Base-by-base conservation (phyloP, 2,113 vertebrate genomes). In the Aldabrachelys gigantea region DNA sequence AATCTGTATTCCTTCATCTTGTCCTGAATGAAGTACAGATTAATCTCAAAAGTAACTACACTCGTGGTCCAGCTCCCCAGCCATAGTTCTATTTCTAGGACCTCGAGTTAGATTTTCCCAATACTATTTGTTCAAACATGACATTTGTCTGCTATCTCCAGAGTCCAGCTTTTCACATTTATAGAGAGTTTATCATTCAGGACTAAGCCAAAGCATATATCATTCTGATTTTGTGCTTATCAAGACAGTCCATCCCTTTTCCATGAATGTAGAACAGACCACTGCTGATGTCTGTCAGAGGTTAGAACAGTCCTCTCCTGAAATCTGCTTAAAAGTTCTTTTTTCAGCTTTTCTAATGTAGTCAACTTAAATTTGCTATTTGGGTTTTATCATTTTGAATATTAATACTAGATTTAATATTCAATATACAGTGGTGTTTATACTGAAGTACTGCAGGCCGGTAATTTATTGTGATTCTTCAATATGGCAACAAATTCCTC, bases 141-240 rank as follows among this genome's bases (percentile, higher is more conserved):
- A 94, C 95, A 97, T 97, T 96, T 96, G 80, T 78, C 82, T 95
- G 89, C 93, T 98, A 97, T 97, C 97, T 97, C 89, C 85, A 89
- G 94, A 92, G 52, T 84, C 91, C 97, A 97, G 96, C 95, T 92
- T 95, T 54, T 97, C 80, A 97, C 93, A 96, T 98, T 97, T 97
- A 89, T 95, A 87, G 95, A 97, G 93, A 96, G 81, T 96, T 97
- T 89, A 95, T 92, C 88, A 94, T 95, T 97, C 90, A 90, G 91
- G 72, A 80, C 88, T 94, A 90, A 97, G 89, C 95, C 69, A 87
- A 91, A 62, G 85, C 85, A 96, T 87, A 29, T 96, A 97, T 97
- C 90, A 81, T 91, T 94, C 92, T 0, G 76, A 91, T 95, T 97
- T 96, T 95, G 84, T 84, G 89, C 96, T 98, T 97, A 97, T 98